Evolutionary conservation across 2,797 vertebrate species (phyloP).

Genomic region (Loriculus beryllinus): DNA sequence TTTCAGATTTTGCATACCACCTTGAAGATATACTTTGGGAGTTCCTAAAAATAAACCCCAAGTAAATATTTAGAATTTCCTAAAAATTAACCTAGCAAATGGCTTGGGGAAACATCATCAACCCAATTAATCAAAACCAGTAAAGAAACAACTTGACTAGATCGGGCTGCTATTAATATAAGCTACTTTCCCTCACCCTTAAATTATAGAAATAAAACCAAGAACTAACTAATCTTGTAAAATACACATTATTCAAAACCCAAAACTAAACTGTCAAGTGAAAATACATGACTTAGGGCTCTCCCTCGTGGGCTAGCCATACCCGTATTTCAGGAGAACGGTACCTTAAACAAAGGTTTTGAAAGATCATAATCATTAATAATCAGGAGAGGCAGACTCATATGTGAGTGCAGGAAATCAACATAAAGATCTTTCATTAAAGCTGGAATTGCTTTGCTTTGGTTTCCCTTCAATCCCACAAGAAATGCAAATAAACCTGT

Average conservation of each 20-base stretch:
- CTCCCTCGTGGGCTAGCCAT: not conserved
- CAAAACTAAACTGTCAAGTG: not conserved
- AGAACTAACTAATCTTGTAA: conserved; percentile 22
- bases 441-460: not conserved
- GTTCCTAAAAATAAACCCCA: not conserved
- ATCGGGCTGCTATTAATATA: not conserved
- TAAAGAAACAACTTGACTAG: not conserved
- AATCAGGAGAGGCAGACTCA: not conserved
- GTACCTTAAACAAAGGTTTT: not conserved
- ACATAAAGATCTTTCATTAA: not conserved
- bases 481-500: conserved; percentile 29
- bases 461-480: not conserved
- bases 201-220: conserved; percentile 43
- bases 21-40: not conserved
- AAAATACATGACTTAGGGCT: not conserved
- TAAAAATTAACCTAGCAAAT: conserved; percentile 2
- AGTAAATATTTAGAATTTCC: not conserved
- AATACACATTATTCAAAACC: not conserved
- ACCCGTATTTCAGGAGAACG: not conserved
- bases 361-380: not conserved
- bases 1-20: not conserved
- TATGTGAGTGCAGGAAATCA: not conserved
- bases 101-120: not conserved
- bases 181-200: not conserved
- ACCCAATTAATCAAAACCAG: not conserved